Evolutionary conservation across 2,113 vertebrate species (phyloP).

Genomic region (Gymnobelideus leadbeateri): DNA sequence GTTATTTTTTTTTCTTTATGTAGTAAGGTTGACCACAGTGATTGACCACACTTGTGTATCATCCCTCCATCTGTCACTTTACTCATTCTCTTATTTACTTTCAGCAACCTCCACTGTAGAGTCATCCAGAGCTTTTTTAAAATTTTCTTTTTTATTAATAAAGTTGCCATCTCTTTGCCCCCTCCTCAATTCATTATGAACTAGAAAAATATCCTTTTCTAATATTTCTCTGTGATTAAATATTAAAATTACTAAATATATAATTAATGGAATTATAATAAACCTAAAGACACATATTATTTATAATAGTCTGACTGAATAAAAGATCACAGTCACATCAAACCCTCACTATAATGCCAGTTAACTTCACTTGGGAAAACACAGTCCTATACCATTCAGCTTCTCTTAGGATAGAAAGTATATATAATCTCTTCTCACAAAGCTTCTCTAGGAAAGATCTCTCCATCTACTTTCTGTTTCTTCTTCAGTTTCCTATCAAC

Average conservation of each 20-base stretch:
- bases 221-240: background rate
- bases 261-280: background rate
- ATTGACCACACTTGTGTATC: background rate
- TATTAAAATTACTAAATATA: background rate
- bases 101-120: background rate
- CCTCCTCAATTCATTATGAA: too few species aligned
- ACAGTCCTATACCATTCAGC: background rate
- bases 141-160: background rate
- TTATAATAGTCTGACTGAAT: background rate
- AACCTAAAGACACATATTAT: background rate
- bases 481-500: background rate
- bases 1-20: background rate
- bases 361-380: background rate
- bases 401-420: background rate
- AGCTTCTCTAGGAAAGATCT: background rate
- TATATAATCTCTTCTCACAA: background rate
- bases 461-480: background rate
- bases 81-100: background rate
- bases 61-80: background rate
- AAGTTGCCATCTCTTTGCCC: background rate
- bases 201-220: too few species aligned
- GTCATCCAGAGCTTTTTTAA: background rate
- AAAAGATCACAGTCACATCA: background rate
- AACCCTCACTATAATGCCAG: background rate
- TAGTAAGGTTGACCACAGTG: background rate